Evolutionary conservation across 2,797 vertebrate species (phyloP), one percentile per base, ranked within the genome.

Genomic region (Platyrinchus mystaceus): DNA sequence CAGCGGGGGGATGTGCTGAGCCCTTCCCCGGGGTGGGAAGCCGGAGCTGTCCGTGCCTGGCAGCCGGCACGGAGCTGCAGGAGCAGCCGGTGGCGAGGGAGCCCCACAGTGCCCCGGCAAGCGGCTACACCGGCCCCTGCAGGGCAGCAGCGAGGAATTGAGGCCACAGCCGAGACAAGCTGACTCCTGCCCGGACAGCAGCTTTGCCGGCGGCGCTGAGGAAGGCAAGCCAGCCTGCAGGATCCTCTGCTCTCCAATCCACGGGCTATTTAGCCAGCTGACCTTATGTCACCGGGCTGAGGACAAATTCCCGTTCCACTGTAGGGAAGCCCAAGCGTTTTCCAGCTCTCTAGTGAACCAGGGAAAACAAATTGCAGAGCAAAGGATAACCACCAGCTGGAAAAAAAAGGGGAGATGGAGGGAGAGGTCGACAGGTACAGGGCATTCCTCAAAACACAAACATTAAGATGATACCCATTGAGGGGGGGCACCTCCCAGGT

Each of bases 151-250:
- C 14, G 53, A 62, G 79, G 53, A 91, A 93, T 77, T 4, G 79
- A 85, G 85, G 83, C 46, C 90, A 83, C 55, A 63, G 94, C 56
- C n/a, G 32, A 90, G 92, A 34, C 21, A 10, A 80, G 83, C 71
- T 46, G 92, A 30, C 79, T 83, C 85, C 90, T 90, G 92, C 83
- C 83, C 44, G 26, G 55, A 92, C 44, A 90, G 88, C 83, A 93
- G 92, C 79, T 55, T 47, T 88, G 24, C 82, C 0, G 5, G 60
- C 15, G 2, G 75, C 5, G 4, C 4, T 52, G 75, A 37, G 78
- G 60, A 73, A 39, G 69, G 27, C 52, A 22, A 60, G 53, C 50
- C 90, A 84, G 83, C 71, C 89, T 14, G 46, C 83, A 90, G 88
- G 68, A 66, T 50, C 90, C 68, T 69, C 85, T 46, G 17, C 5